phyloP scores from a whole-genome alignment of 2,113 vertebrate genomes.

The Melanerpes formicivorus region DNA sequence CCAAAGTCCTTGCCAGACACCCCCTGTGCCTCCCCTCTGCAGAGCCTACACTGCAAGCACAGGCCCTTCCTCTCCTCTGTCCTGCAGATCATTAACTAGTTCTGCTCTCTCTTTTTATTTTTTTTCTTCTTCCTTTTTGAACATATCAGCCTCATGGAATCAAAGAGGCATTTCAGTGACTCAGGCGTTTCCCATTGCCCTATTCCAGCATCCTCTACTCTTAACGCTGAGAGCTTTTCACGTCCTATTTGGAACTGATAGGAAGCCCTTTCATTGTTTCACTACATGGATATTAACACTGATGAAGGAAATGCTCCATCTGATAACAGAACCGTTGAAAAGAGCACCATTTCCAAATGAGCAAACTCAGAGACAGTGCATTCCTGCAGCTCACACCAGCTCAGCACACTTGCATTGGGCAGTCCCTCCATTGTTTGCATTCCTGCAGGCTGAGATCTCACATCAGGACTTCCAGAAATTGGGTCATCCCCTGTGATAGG shows the following conservation, averaged over 20 bases:
- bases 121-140: constrained; percentile 64
- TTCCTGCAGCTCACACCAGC: constrained; percentile 45
- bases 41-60: neutral
- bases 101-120: constrained; percentile 48
- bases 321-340: constrained; percentile 82
- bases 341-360: constrained; percentile 75
- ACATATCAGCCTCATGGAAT: constrained; percentile 74
- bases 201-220: constrained; percentile 85
- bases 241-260: constrained; percentile 86
- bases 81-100: constrained; percentile 39
- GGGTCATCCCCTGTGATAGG: accelerated
- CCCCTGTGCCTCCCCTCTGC: neutral
- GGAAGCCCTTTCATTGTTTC: constrained; percentile 87
- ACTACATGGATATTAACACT: constrained; percentile 83
- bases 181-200: constrained; percentile 87
- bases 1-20: constrained; percentile 23
- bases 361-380: constrained; percentile 52
- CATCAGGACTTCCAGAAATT: neutral
- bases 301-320: constrained; percentile 86
- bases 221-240: constrained; percentile 81
- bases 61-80: constrained; percentile 65
- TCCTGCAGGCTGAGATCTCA: neutral
- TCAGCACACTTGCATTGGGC: neutral
- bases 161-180: constrained; percentile 83
- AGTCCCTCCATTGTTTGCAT: neutral